Percentiles rank a stretch among this genome's conserved stretches.
Conservation (phyloP, 2,888 invertebrate species). For the Polydrusus tereticollis region DNA sequence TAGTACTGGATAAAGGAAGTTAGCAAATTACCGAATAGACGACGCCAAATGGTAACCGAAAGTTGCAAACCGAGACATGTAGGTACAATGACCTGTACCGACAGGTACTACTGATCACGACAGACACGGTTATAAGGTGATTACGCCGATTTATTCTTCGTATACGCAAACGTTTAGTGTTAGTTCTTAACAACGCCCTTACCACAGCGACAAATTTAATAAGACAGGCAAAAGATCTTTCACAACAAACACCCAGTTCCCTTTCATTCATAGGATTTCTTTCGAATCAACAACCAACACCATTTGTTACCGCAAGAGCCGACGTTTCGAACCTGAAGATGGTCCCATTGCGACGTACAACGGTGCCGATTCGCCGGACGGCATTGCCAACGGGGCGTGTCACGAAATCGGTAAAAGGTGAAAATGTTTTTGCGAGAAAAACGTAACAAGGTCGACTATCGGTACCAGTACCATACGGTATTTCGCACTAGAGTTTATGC, state of each 20-base stretch:
- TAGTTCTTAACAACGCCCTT: slow-evolving; percentile 7
- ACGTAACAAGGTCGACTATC: slow-evolving; percentile 25
- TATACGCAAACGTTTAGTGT: not conserved
- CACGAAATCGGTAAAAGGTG: slow-evolving; percentile 20
- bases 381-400: slow-evolving; percentile 38
- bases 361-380: slow-evolving; percentile 27
- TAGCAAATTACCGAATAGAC: too few species aligned
- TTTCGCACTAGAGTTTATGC: slow-evolving; percentile 31
- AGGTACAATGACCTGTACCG: not conserved
- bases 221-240: not conserved
- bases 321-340: slow-evolving; percentile 34
- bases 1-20: too few species aligned
- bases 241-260: not conserved
- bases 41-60: too few species aligned
- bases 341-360: not conserved
- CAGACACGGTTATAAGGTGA: not conserved
- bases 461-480: slow-evolving; percentile 39
- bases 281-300: slow-evolving; percentile 27
- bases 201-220: not conserved
- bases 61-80: too few species aligned
- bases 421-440: slow-evolving; percentile 20
- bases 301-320: slow-evolving; percentile 25
- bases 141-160: not conserved
- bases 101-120: not conserved
- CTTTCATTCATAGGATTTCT: slow-evolving; percentile 1